Conservation (phyloP, 2,797 vertebrate genomes). For the Crenuchus spilurus region DNA sequence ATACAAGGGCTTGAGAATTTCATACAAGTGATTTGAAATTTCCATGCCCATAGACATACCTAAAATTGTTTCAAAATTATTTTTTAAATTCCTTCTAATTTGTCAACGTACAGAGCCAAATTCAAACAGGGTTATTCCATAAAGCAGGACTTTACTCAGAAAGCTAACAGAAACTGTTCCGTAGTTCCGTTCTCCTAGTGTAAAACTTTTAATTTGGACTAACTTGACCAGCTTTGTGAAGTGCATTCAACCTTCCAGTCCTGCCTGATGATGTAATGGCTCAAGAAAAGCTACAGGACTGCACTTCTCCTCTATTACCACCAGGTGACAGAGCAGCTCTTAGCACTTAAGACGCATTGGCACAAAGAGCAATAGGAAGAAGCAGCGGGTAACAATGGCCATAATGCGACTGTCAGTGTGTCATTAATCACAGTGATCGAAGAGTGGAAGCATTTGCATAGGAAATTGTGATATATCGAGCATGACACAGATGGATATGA, state of each 20-base stretch:
- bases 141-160: no score
- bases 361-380: conserved; percentile 53
- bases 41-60: background rate
- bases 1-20: background rate
- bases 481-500: conserved; percentile 77
- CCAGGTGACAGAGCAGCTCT: conserved; percentile 72
- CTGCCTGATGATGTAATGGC: conserved; percentile 33
- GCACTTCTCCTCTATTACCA: conserved; percentile 60
- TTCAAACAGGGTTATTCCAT: no score
- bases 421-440: conserved; percentile 78
- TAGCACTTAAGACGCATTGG: conserved; percentile 37
- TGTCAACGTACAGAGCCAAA: no score
- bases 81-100: no score
- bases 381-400: conserved; percentile 63
- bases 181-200: no score
- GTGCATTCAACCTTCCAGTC: background rate
- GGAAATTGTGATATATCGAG: conserved; percentile 78
- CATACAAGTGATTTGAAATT: background rate
- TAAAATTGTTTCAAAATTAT: background rate
- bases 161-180: no score
- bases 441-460: conserved; percentile 72
- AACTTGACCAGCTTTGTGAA: no score
- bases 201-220: no score
- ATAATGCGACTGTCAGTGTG: conserved; percentile 70
- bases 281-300: conserved; percentile 19